Conservation (phyloP, 2,888 invertebrate genomes). For the Aphidoletes aphidimyza region DNA sequence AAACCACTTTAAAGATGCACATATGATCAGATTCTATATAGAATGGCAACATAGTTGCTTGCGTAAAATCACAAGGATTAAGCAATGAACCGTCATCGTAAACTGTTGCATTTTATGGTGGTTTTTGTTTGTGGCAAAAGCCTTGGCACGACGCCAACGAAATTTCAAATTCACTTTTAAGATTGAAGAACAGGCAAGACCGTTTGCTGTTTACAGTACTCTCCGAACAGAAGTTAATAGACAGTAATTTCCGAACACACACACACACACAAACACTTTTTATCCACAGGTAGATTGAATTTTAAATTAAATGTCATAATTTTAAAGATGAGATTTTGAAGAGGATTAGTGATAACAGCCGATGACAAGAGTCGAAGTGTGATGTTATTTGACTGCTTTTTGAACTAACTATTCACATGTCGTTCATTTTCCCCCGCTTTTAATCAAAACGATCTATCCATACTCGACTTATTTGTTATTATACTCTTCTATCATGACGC, state of each 20-base stretch:
- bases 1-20: no score
- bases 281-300: neutral
- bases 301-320: neutral
- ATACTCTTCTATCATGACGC: no score
- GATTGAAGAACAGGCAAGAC: neutral
- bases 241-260: neutral
- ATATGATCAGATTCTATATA: neutral
- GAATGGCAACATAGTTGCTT: neutral
- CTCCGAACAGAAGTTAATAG: neutral
- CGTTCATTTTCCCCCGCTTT: no score
- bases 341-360: no score
- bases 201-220: no score
- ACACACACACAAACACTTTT: neutral
- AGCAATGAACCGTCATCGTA: slow-evolving; percentile 18
- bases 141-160: neutral
- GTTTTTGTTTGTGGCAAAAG: neutral
- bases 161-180: neutral
- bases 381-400: no score
- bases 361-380: no score
- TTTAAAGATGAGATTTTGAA: no score
- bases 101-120: slow-evolving; percentile 9
- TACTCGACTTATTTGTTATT: no score
- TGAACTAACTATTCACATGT: no score
- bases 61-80: neutral
- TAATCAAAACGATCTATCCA: no score